A percentile compares a stretch with the other conserved stretches of the same genome.
These are phyloP conservation scores for Carassius carassius DNA, from an alignment of 2,113 vertebrate genomes.

Conservation along the genomic window DNA sequence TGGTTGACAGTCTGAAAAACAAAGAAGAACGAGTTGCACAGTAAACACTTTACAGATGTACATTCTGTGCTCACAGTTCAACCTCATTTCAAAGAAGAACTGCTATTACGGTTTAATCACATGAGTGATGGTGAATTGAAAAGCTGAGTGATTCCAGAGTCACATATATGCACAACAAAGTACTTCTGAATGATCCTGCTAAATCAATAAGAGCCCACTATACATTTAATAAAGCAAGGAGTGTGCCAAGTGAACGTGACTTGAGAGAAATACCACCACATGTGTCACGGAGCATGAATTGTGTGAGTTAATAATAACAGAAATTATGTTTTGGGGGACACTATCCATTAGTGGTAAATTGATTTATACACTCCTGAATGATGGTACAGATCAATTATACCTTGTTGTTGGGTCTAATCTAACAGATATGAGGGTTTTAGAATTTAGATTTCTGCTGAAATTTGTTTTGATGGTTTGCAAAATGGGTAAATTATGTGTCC, in stretches of 20 bases:
- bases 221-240: constrained; percentile 50
- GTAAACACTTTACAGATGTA: neutral
- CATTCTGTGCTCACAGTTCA: neutral
- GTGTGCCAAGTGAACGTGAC: constrained; percentile 47
- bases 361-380: neutral
- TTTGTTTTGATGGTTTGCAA: constrained; percentile 11
- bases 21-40: neutral
- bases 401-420: neutral
- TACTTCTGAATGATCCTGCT: constrained; percentile 44
- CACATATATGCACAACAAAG: constrained; percentile 45
- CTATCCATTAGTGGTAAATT: neutral
- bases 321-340: neutral
- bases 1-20: constrained; percentile 5
- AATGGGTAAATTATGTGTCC: constrained; percentile 1
- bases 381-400: neutral
- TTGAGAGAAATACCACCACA: constrained; percentile 39
- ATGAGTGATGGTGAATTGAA: constrained; percentile 22
- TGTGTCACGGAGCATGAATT: neutral
- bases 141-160: constrained; percentile 41
- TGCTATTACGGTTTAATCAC: constrained; percentile 35
- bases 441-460: neutral
- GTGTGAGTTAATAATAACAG: neutral
- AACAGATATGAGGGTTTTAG: neutral
- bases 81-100: neutral
- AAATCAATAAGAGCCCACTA: constrained; percentile 53